Evolutionary conservation across 1,140 invertebrate genomes (phyloP).

Genomic region (Chrysopa pallens): DNA sequence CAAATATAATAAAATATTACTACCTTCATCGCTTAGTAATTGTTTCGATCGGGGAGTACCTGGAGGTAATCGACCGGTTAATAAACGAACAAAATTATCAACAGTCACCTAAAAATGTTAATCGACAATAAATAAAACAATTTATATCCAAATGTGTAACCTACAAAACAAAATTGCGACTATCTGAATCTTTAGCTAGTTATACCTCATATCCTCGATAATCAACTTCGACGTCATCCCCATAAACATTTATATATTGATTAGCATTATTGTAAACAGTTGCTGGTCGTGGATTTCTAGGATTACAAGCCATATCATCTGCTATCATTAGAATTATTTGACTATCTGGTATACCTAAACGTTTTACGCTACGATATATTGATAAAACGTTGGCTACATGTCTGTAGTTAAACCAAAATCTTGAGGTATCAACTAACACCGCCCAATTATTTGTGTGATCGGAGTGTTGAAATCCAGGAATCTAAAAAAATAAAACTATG

Average conservation of each 20-base stretch:
- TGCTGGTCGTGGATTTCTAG: conserved; percentile 91
- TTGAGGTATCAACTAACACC: conserved; percentile 91
- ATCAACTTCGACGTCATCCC: conserved; percentile 98
- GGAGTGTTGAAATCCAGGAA: too few species aligned
- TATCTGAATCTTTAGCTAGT: too few species aligned
- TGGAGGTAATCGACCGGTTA: conserved; percentile 79
- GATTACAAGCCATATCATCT: conserved; percentile 99
- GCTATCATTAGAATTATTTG: conserved; percentile 98
- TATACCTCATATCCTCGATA: conserved; percentile 91
- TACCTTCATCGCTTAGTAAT: conserved; percentile 87
- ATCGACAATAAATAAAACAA: too few species aligned
- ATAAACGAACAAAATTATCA: conserved; percentile 91
- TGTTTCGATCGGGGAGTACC: conserved; percentile 91
- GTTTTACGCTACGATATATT: conserved; percentile 93
- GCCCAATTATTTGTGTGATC: conserved; percentile 97
- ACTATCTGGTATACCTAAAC: conserved; percentile 91
- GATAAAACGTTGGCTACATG: conserved; percentile 98
- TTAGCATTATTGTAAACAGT: conserved; percentile 97
- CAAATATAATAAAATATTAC: conserved; percentile 94
- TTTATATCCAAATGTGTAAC: too few species aligned
- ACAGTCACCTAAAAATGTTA: conserved; percentile 72
- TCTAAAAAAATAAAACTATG: too few species aligned
- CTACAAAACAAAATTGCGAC: too few species aligned
- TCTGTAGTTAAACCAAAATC: conserved; percentile 99
- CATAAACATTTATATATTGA: conserved; percentile 97